Evolutionary conservation across 2,113 vertebrate species (phyloP), one percentile per base, ranked within the genome.

Genomic region (Microcebus ravelobensis): DNA sequence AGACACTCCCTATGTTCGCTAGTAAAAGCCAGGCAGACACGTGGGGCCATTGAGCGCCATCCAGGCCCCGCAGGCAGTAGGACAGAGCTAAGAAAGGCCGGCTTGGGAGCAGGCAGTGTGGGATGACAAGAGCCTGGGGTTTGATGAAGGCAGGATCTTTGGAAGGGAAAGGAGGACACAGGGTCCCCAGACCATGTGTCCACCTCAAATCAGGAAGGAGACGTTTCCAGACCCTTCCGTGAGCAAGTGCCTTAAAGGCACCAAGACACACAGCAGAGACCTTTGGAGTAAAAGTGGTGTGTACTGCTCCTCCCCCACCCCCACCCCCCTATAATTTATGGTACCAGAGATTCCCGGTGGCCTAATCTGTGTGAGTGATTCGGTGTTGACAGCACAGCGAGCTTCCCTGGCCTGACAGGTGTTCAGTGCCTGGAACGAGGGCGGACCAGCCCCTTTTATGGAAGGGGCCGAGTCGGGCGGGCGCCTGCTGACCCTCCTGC

Each of bases 351-450:
- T 74, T 95, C 95, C 90, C 70, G 0, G 14, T 1, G 31, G 83
- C 80, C 83, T 93, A 67, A 95, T 96, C 93, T 63, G 91, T 91
- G 94, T 87, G 96, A 95, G 34, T 48, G 93, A 95, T 10, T 21
- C 0, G 0, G 65, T 67, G 96, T 39, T 90, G 92, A 96, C 96
- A 96, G 95, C 86, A 1, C 3, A 2, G 34, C 0, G 57, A 86
- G 63, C 93, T 55, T 92, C 74, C 52, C 39, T 36, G 2, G 59
- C 34, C 23, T 42, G 80, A 96, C 96, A 94, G 97, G 94, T 95
- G 95, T 86, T 81, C 88, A 3, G 61, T 52, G 68, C 84, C 68
- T 95, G 96, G 80, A 92, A 34, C 10, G 79, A 6, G 3, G 83
- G 76, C 63, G 61, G 61, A 50, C 52, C 71, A n/a, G 70, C 59